Percentiles rank a stretch among this genome's conserved stretches.
phyloP scores from a whole-genome alignment of 2,888 invertebrate genomes.

The Allygus modestus region DNA sequence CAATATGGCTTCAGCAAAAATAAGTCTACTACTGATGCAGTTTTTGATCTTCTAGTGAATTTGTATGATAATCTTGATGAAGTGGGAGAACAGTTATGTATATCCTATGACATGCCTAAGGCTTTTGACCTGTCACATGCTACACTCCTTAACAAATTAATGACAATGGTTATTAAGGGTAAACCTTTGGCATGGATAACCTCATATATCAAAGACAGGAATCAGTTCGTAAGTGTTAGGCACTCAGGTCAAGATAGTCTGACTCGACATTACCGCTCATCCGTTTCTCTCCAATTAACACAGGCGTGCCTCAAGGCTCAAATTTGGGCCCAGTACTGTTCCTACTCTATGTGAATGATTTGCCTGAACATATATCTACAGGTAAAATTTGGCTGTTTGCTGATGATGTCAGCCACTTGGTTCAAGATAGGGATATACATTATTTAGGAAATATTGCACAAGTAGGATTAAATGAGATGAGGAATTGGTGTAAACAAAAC shows the following conservation, averaged over 20 bases:
- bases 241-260: constrained; percentile 24
- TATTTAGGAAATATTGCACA: background rate
- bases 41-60: constrained; percentile 17
- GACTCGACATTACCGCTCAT: constrained; percentile 23
- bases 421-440: background rate
- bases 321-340: constrained; percentile 42
- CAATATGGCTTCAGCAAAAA: constrained; percentile 29
- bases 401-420: constrained; percentile 39
- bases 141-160: background rate
- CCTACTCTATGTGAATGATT: constrained; percentile 41
- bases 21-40: constrained; percentile 2
- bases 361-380: constrained; percentile 8
- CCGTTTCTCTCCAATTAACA: constrained; percentile 6
- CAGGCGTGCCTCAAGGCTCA: constrained; percentile 39
- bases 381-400: constrained; percentile 47
- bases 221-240: background rate
- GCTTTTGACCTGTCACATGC: constrained; percentile 37
- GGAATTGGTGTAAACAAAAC: background rate
- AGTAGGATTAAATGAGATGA: background rate
- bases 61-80: constrained; percentile 9
- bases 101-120: constrained; percentile 32
- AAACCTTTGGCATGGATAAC: constrained; percentile 8
- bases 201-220: constrained; percentile 18
- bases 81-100: background rate
- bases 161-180: background rate